phyloP scores from a whole-genome alignment of 1,140 invertebrate genomes.

The Brachionus rubens region DNA sequence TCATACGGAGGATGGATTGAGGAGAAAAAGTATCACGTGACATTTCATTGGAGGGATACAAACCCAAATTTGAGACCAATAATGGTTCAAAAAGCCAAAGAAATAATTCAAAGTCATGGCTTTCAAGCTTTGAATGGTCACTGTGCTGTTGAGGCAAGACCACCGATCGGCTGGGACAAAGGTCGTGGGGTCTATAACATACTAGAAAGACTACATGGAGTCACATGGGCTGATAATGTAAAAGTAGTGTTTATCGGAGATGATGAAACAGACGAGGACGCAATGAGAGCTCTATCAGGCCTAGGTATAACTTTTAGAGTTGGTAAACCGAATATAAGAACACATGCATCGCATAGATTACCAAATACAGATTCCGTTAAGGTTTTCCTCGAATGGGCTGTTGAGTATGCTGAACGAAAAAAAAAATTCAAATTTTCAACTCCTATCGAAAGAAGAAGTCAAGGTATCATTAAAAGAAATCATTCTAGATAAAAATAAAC shows the following conservation, averaged over 20 bases:
- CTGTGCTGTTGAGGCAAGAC: conserved; percentile 80
- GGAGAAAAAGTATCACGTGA: conserved; percentile 79
- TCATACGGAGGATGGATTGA: conserved; percentile 84
- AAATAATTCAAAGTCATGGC: background rate
- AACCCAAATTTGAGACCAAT: conserved; percentile 59
- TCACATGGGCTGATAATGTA: conserved; percentile 84
- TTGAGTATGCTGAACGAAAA: background rate
- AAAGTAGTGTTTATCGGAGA: conserved; percentile 84
- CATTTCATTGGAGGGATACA: conserved; percentile 78
- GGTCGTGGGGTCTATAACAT: conserved; percentile 82
- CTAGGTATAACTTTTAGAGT: conserved; percentile 86
- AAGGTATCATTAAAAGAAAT: no score
- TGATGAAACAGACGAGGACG: conserved; percentile 83
- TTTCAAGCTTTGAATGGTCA: conserved; percentile 63
- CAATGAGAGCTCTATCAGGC: conserved; percentile 71
- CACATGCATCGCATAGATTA: background rate
- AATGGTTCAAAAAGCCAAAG: conserved; percentile 60
- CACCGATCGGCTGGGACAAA: conserved; percentile 84
- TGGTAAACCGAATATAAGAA: background rate
- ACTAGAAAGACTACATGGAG: conserved; percentile 77
- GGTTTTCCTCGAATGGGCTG: background rate
- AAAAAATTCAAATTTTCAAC: background rate
- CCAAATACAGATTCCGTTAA: background rate
- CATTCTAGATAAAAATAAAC: no score
- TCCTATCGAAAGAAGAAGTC: no score